Percentiles rank a stretch among this genome's conserved stretches.
Evolutionary conservation across 1,140 invertebrate genomes (phyloP).

Genomic region (Choristoneura fumiferana): DNA sequence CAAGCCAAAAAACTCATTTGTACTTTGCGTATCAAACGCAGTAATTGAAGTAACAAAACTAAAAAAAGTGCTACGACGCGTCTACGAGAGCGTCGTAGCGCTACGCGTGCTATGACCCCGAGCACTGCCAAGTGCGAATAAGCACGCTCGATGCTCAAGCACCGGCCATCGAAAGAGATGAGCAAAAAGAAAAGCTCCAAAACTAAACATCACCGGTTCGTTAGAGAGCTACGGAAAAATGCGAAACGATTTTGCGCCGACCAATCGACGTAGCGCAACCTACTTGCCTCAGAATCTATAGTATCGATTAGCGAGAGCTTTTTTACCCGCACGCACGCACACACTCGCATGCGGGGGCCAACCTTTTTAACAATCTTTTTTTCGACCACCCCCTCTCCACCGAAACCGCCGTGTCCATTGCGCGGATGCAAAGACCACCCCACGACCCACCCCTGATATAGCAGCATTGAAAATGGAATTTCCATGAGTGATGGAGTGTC

Average conservation of each 20-base stretch:
- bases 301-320: conserved; percentile 75
- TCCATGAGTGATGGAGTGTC: conserved; percentile 79
- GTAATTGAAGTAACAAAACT: too few species aligned
- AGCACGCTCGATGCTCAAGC: conserved; percentile 69
- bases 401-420: conserved; percentile 73
- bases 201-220: conserved; percentile 72
- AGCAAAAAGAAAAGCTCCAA: conserved; percentile 57
- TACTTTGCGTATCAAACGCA: too few species aligned
- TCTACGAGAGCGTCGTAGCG: not conserved
- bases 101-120: conserved; percentile 20
- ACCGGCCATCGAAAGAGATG: conserved; percentile 46
- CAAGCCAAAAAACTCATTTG: too few species aligned
- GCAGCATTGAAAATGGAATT: conserved; percentile 77
- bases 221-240: conserved; percentile 65
- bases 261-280: conserved; percentile 67
- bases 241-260: conserved; percentile 44
- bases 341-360: conserved; percentile 65
- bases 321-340: conserved; percentile 73
- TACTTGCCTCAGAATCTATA: conserved; percentile 76
- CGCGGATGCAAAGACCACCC: conserved; percentile 75
- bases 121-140: conserved; percentile 70
- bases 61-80: conserved; percentile 14
- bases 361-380: conserved; percentile 78
- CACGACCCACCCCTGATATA: conserved; percentile 62
- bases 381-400: conserved; percentile 66